Conservation (phyloP, 1,140 invertebrate genomes). For the Coptotermes formosanus region DNA sequence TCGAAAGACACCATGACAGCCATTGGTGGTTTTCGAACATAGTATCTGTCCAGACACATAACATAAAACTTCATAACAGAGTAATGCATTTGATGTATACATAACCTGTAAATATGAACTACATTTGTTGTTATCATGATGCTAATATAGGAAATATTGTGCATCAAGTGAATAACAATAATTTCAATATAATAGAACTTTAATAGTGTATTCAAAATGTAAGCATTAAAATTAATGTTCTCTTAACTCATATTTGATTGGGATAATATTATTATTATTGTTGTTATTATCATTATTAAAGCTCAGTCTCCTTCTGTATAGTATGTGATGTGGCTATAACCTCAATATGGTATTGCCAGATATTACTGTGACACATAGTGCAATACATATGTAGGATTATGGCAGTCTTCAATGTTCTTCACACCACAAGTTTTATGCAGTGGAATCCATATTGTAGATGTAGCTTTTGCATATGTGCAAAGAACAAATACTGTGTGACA, state of each 20-base stretch:
- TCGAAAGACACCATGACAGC: conserved; percentile 21
- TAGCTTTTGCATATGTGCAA: conserved; percentile 1
- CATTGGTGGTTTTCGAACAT: conserved; percentile 18
- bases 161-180: not conserved
- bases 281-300: not conserved
- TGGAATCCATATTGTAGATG: not conserved
- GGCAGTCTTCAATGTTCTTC: not conserved
- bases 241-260: not conserved
- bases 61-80: not conserved
- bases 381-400: not conserved
- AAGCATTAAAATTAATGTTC: not conserved
- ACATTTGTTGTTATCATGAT: not conserved
- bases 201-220: not conserved
- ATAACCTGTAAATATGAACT: not conserved
- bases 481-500: not conserved
- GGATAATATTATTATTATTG: not conserved
- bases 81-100: not conserved
- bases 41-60: not conserved
- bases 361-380: conserved; percentile 8
- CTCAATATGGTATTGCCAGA: not conserved
- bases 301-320: not conserved
- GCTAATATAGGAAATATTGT: not conserved
- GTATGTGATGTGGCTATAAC: not conserved
- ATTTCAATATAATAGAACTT: not conserved
- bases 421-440: not conserved